Base-by-base conservation (phyloP, 2,888 invertebrate genomes). In the Meiosimyza decipiens region DNA sequence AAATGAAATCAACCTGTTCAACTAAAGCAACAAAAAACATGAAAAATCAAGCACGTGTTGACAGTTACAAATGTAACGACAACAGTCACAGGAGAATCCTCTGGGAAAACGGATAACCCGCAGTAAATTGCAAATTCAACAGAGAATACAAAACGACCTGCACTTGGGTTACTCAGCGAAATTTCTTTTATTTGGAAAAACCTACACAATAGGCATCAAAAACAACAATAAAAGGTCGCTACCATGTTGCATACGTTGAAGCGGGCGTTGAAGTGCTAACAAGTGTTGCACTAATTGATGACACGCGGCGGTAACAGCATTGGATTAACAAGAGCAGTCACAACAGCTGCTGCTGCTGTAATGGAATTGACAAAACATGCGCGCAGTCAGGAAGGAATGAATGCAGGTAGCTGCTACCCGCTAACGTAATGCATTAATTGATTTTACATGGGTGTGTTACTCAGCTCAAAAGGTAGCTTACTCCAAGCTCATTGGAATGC, bases 221-320 rank as follows among this genome's bases (percentile, higher is more conserved):
- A 16, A 16, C n/a, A 18, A 22, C 22, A 15, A 72, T 52, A 67
- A 40, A 40, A 40, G 40, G 40, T 22, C 22, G 22, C 22, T 22
- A 22, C 22, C 22, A 22, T 22, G 40, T 9, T 40, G 40, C 40
- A 40, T 28, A 28, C 28, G 40, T 40, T 7, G 40, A 40, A 40
- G 79, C 74, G 82, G 81, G 82, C 77, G 82, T 82, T 79, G 79
- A 82, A 79, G 79, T 82, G 82, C 80, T 81, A 81, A 81, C 81
- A 82, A 81, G 81, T 82, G 82, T 81, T 76, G 73, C 78, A 78
- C 73, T 74, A 74, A 77, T 74, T 75, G 75, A 67, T 68, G 66
- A 13, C 40, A 28, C 63, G 65, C 63, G 15, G 52, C 60, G 15
- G 33, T 40, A 5, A 9, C 40, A 40, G 40, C 40, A 1, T 40